These are phyloP conservation scores for Hydrotaea diabolus DNA, from an alignment of 2,888 invertebrate genomes.

Conservation along the genomic window DNA sequence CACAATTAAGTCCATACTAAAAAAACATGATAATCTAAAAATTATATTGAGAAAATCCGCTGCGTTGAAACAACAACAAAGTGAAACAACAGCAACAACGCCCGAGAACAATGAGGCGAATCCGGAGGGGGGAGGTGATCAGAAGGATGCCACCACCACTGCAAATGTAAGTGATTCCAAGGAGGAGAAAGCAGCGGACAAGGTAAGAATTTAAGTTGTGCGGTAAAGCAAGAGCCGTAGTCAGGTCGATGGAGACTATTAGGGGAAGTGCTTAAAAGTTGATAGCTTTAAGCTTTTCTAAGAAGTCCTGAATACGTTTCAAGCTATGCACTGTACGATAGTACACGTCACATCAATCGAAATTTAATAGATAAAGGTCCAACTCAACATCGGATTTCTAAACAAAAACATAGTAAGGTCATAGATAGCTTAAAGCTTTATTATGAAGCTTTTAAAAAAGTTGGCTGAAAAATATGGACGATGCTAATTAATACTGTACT, in stretches of 20 bases:
- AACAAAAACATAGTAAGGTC: no score
- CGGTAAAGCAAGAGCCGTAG: not conserved
- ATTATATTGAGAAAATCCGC: constrained; percentile 50
- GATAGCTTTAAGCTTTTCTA: no score
- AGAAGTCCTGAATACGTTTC: no score
- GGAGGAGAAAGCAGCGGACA: not conserved
- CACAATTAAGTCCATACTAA: constrained; percentile 54
- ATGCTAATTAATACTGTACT: no score
- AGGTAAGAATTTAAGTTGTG: not conserved
- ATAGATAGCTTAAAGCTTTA: no score
- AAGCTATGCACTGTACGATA: no score
- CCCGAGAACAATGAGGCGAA: constrained; percentile 3
- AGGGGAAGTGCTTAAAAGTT: no score
- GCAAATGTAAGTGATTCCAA: not conserved
- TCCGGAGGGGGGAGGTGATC: not conserved
- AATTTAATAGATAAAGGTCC: no score
- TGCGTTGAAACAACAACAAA: constrained; percentile 33
- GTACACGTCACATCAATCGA: no score
- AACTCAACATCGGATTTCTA: no score
- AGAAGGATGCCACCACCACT: not conserved
- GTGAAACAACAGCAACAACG: not conserved
- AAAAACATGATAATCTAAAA: constrained; percentile 63
- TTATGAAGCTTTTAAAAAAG: no score
- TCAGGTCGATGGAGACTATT: not conserved
- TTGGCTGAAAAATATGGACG: no score